These are phyloP conservation scores for Drosophila mimica DNA, from an alignment of 2,888 invertebrate genomes.

Conservation along the genomic window DNA sequence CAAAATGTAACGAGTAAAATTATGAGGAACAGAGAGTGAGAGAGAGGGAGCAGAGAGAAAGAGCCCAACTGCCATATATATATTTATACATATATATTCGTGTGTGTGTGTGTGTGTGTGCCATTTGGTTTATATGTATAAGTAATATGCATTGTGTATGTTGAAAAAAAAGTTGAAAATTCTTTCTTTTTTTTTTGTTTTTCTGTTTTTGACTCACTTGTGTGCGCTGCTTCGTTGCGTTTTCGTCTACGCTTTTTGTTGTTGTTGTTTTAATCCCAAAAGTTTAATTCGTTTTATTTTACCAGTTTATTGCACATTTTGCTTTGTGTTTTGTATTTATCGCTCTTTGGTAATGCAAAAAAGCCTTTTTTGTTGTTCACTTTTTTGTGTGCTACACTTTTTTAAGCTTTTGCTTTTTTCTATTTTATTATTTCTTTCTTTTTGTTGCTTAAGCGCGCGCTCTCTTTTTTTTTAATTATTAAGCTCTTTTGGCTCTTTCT, in stretches of 20 bases:
- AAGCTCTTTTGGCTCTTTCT: constrained; percentile 7
- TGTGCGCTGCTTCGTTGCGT: constrained; percentile 64
- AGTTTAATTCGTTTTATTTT: constrained; percentile 30
- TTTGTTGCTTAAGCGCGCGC: constrained; percentile 12
- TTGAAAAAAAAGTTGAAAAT: constrained; percentile 66
- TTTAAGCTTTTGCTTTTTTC: constrained; percentile 20
- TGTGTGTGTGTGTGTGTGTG: constrained; percentile 47
- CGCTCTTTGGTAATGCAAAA: constrained; percentile 29
- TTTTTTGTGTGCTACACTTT: constrained; percentile 52
- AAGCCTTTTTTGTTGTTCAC: constrained; percentile 29
- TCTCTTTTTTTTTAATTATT: constrained; percentile 14
- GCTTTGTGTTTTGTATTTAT: constrained; percentile 29
- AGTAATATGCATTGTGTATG: constrained; percentile 33
- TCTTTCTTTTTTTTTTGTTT: neutral
- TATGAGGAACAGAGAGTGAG: neutral
- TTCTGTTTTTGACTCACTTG: constrained; percentile 67
- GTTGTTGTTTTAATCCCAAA: constrained; percentile 37
- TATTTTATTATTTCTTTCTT: neutral
- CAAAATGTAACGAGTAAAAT: constrained; percentile 60
- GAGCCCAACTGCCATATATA: constrained; percentile 27
- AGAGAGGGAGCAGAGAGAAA: constrained; percentile 13
- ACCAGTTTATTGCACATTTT: constrained; percentile 73
- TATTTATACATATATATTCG: constrained; percentile 8
- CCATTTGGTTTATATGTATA: constrained; percentile 34
- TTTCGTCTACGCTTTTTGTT: constrained; percentile 23